Evolutionary conservation across 2,113 vertebrate genomes (phyloP).

Genomic region (Mobula hypostoma): DNA sequence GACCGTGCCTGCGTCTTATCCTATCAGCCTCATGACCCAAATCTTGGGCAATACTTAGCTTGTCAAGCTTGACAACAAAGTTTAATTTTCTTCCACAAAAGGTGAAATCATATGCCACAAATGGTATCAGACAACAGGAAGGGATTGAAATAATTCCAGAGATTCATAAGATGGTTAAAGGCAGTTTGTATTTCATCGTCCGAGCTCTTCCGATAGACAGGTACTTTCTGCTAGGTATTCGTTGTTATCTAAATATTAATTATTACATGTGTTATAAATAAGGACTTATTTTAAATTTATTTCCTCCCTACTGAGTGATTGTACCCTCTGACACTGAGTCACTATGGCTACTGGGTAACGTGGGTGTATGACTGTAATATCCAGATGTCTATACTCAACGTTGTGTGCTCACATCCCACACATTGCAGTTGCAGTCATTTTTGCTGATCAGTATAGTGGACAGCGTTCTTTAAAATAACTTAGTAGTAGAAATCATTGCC

Average conservation of each 20-base stretch:
- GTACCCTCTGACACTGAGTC: background rate
- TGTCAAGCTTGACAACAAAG: too few species aligned
- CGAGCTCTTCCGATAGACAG: background rate
- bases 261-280: background rate
- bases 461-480: background rate
- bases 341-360: background rate
- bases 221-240: constrained; percentile 1
- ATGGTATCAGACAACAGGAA: background rate
- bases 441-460: background rate
- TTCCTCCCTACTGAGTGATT: background rate
- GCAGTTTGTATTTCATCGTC: background rate
- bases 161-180: background rate
- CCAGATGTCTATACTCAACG: background rate
- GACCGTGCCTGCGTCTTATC: too few species aligned
- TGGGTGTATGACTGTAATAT: background rate
- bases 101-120: background rate
- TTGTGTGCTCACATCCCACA: background rate
- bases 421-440: background rate
- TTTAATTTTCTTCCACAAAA: too few species aligned
- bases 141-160: background rate
- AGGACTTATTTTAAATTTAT: background rate
- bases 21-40: too few species aligned
- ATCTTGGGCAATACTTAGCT: too few species aligned
- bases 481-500: background rate
- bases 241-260: constrained; percentile 24